Evolutionary conservation across 2,797 vertebrate genomes (phyloP).

Genomic region (Cynodonichthys magdalenae): DNA sequence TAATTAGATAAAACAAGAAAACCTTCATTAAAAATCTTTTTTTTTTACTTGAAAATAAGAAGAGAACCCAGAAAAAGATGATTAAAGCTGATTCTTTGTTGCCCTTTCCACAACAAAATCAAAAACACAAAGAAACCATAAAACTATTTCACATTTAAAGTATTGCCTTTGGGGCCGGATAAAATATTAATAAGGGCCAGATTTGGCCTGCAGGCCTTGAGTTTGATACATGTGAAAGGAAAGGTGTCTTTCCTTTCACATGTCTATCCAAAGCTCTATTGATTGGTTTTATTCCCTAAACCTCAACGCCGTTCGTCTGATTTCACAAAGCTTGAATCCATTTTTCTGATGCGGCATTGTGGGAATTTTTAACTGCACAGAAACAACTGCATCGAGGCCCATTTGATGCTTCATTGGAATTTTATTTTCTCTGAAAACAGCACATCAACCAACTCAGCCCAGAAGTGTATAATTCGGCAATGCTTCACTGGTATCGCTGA

Average conservation of each 20-base stretch:
- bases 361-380: conserved; percentile 1
- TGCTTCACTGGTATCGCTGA: conserved; percentile 13
- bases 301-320: background rate
- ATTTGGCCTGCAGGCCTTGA: no score
- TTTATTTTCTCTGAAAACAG: conserved; percentile 3
- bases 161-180: no score
- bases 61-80: no score
- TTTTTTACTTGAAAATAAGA: no score
- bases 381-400: background rate
- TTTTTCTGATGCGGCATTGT: conserved; percentile 2
- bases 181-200: no score
- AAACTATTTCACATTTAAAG: no score
- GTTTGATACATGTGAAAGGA: no score
- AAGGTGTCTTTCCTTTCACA: no score
- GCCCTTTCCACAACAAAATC: background rate
- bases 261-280: background rate
- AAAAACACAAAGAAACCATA: no score
- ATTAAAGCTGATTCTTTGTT: no score
- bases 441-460: background rate
- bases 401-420: conserved; percentile 1
- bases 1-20: no score
- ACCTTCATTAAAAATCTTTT: no score
- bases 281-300: background rate
- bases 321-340: conserved; percentile 6
- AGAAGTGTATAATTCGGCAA: background rate